phyloP scores from a whole-genome alignment of 1,140 invertebrate species.

The Drosophila obscura region DNA sequence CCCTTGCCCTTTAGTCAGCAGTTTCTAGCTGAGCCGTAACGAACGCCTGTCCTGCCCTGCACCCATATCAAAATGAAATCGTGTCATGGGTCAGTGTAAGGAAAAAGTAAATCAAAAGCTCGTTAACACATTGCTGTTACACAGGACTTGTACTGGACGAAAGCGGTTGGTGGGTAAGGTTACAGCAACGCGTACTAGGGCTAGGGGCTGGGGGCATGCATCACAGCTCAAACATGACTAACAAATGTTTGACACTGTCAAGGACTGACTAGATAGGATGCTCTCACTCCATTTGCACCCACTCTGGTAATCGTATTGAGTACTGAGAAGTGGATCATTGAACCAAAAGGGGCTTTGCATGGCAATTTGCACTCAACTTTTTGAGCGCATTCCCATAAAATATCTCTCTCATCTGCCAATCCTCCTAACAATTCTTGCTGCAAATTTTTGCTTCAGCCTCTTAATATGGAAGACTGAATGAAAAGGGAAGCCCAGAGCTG shows the following conservation, averaged over 20 bases:
- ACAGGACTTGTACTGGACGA: no score
- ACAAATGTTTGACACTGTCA: slow-evolving; percentile 26
- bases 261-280: slow-evolving; percentile 1
- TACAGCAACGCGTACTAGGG: not conserved
- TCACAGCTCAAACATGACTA: slow-evolving; percentile 14
- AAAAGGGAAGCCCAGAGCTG: no score
- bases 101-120: slow-evolving; percentile 62
- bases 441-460: no score
- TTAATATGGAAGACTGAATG: no score
- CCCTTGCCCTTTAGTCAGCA: slow-evolving; percentile 50
- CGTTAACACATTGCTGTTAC: slow-evolving; percentile 33
- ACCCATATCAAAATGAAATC: slow-evolving; percentile 66
- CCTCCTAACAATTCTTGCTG: no score
- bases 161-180: not conserved
- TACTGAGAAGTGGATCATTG: slow-evolving; percentile 6
- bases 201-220: not conserved
- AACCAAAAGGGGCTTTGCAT: no score
- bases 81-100: slow-evolving; percentile 59
- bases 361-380: no score
- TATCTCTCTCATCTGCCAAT: no score
- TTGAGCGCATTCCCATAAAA: no score
- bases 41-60: slow-evolving; percentile 2
- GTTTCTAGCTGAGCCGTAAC: slow-evolving; percentile 24
- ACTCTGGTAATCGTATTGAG: slow-evolving; percentile 9
- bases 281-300: not conserved